phyloP scores from a whole-genome alignment of 2,888 invertebrate species.

The Steinernema hermaphroditum region DNA sequence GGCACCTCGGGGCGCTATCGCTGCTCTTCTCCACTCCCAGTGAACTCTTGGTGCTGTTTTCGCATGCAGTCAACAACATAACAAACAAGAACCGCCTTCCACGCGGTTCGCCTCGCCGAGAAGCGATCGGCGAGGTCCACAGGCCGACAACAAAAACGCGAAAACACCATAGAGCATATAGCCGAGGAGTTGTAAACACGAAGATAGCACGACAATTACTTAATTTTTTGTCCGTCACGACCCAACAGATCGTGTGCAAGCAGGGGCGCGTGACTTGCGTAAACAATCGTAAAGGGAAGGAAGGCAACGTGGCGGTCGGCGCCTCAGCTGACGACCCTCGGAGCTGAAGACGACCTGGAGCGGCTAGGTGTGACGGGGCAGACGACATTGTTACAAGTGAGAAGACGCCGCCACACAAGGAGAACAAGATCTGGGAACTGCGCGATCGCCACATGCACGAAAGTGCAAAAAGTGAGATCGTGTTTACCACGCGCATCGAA shows the following conservation, averaged over 20 bases:
- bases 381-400: slow-evolving; percentile 17
- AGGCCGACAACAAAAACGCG: background rate
- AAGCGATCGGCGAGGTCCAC: background rate
- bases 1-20: slow-evolving; percentile 15
- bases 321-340: background rate
- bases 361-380: no score
- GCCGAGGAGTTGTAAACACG: background rate
- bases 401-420: background rate
- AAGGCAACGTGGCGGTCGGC: background rate
- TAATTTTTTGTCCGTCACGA: slow-evolving; percentile 7
- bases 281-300: slow-evolving; percentile 9
- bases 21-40: background rate
- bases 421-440: slow-evolving; percentile 25
- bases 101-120: background rate
- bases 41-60: slow-evolving; percentile 23
- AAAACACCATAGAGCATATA: slow-evolving; percentile 23
- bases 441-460: slow-evolving; percentile 12
- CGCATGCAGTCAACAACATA: slow-evolving; percentile 3
- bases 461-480: slow-evolving; percentile 29
- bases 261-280: slow-evolving; percentile 1
- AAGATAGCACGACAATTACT: slow-evolving; percentile 19
- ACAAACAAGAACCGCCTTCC: slow-evolving; percentile 24
- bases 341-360: no score
- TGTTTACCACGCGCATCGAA: slow-evolving; percentile 27
- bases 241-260: background rate